Base-by-base conservation (phyloP, 1,140 invertebrate genomes). In the Formica exsecta region DNA sequence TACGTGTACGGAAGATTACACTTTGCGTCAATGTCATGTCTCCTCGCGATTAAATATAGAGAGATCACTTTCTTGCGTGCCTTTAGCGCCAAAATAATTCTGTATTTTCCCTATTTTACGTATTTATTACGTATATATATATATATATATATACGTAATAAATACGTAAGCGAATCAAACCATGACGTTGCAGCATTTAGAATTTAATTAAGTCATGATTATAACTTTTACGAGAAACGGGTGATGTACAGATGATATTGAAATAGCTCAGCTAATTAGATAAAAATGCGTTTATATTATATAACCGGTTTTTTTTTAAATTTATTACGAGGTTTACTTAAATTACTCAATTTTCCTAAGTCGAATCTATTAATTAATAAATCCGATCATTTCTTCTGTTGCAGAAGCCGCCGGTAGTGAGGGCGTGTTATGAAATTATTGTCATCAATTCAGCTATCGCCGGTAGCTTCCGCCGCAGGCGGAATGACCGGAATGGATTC, bases 391-490 rank as follows among this genome's bases (percentile, higher is more conserved):
- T 11, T 80, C 19, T 85, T 54, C 13, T 76, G 57, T 86, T 68
- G 38, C 62, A 77, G 74, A 38, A 86, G 13, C 1, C 38, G 32
- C 4, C 7, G 25, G n/a, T 3, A 70, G 32, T 29, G 36, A 73
- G 25, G 71, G 88, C 86, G 92, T 95, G 94, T 95, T 95, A 97
- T 97, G 96, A 97, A 97, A 96, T 95, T 97, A 92, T 94, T 97
- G 95, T 96, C 96, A 84, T 94, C 94, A 85, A 95, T 95, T 87
- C 94, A 96, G 93, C 94, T 96, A 94, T 95, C 96, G 84, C 96
- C 96, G 90, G 96, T 96, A 44, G 9, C 41, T 89, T 95, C 96
- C 71, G 94, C 95, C 92, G 95, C 95, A 90, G 94, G 94, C 94
- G 92, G 93, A 91, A 94, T 96, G 95, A 94, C 95, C 94, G 93